Evolutionary conservation across 2,888 invertebrate genomes (phyloP), one percentile per base, ranked within the genome.

Genomic region (Operophtera brumata): DNA sequence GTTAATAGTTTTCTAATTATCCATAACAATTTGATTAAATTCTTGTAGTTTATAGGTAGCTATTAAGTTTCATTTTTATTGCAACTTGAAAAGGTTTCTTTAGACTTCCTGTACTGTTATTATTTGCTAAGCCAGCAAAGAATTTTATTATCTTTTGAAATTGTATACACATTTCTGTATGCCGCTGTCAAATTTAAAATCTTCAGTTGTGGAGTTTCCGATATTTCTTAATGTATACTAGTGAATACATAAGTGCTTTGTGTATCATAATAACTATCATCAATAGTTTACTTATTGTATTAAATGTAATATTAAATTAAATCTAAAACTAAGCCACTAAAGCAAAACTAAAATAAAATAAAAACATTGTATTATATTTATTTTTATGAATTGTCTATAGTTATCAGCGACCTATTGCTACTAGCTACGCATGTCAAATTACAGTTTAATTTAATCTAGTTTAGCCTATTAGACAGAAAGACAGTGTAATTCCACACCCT

Each of bases 191-290:
- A 20, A 28, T 37, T 13, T n/a, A 34, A 36, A 13, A 20, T 43
- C 11, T 12, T 12, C 11, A 44, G 35, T 49, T 42, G 30, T 30
- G 40, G 43, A 45, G 44, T 45, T 41, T 12, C 35, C 20, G 1
- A 12, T 37, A 47, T 44, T 51, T 47, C 36, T 51, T 47, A 30
- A 30, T 30, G 26, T 40, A 44, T 37, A 30, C 37, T 11, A 20
- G 6, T 56, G 56, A 48, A 57, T 52, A 48, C 25, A 11, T 48
- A 57, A 52, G 37, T 44, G 25, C 48, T 37, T 48, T 57, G 53
- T 54, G 53, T 37, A 47, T 26, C 30, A 47, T 47, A 52, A 47
- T 39, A 20, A 28, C 39, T 45, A 42, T 44, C 12, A 51, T 47
- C 10, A 14, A 45, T 53, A 52, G 52, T 57, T 49, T 57, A 42